Evolutionary conservation across 2,797 vertebrate genomes (phyloP).

Genomic region (Telmatherina bonti): DNA sequence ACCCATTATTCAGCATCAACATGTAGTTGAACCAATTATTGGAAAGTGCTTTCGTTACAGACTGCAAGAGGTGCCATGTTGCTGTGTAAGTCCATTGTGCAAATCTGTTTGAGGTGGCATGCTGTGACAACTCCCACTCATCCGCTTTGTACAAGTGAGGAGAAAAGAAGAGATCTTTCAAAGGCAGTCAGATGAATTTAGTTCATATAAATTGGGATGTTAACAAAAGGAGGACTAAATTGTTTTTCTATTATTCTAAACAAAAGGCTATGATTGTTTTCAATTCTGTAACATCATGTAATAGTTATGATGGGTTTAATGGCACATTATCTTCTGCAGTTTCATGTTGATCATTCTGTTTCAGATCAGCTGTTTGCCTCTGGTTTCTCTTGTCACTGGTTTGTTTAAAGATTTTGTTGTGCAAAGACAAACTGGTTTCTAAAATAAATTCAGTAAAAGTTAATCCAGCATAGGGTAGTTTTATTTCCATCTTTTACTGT

Average conservation of each 20-base stretch:
- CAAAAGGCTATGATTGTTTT: not conserved
- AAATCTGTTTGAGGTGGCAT: conserved; percentile 53
- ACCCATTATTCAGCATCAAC: conserved; percentile 38
- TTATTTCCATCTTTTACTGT: too few relatives aligned
- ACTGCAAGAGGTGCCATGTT: conserved; percentile 34
- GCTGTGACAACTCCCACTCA: conserved; percentile 62
- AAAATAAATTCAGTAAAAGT: not conserved
- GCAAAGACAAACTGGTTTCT: not conserved
- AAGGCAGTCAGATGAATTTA: conserved; percentile 25
- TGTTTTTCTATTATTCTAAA: not conserved
- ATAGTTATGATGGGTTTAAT: not conserved
- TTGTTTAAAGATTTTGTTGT: not conserved
- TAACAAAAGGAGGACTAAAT: not conserved
- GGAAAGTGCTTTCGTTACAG: conserved; percentile 27
- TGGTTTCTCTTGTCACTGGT: too few relatives aligned
- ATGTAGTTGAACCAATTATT: conserved; percentile 29
- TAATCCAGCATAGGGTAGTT: not conserved
- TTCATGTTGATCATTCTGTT: not conserved
- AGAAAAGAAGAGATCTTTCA: conserved; percentile 28
- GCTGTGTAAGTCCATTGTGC: conserved; percentile 54
- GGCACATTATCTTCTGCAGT: not conserved
- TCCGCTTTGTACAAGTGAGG: conserved; percentile 33
- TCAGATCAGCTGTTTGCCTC: not conserved
- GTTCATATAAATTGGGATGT: not conserved
- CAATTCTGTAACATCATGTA: not conserved